Evolutionary conservation across 2,797 vertebrate genomes (phyloP).

Genomic region (Gymnothorax javanicus): DNA sequence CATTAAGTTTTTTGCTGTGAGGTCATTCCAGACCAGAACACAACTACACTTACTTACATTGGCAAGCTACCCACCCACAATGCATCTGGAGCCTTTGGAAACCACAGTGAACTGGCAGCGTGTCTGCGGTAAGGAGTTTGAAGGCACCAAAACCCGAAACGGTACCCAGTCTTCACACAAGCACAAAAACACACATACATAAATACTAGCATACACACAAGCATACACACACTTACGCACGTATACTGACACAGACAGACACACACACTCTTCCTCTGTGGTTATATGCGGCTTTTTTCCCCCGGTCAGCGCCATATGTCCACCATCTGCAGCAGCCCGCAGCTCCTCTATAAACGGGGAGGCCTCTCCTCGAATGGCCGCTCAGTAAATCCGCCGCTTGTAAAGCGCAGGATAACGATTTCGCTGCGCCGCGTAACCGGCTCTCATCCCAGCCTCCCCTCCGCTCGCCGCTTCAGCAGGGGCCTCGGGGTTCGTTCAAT

Average conservation of each 20-base stretch:
- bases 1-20: neutral
- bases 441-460: slow-evolving; percentile 21
- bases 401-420: slow-evolving; percentile 64
- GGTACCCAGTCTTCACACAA: too few species aligned
- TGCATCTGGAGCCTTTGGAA: neutral
- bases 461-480: slow-evolving; percentile 49
- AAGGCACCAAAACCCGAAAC: neutral
- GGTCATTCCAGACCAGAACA: neutral
- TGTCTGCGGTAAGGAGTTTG: neutral
- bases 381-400: slow-evolving; percentile 47
- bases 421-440: slow-evolving; percentile 55
- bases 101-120: neutral
- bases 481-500: slow-evolving; percentile 56
- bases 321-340: slow-evolving; percentile 33
- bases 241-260: neutral
- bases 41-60: neutral
- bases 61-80: slow-evolving; percentile 2
- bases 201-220: neutral
- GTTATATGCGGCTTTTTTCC: slow-evolving; percentile 5
- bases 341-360: slow-evolving; percentile 40
- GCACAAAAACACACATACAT: too few species aligned
- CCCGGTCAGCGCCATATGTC: slow-evolving; percentile 48
- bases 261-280: neutral
- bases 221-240: neutral
- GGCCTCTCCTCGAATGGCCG: slow-evolving; percentile 41